phyloP scores from a whole-genome alignment of 23 tunicate genomes.

The Corella eumyota region DNA sequence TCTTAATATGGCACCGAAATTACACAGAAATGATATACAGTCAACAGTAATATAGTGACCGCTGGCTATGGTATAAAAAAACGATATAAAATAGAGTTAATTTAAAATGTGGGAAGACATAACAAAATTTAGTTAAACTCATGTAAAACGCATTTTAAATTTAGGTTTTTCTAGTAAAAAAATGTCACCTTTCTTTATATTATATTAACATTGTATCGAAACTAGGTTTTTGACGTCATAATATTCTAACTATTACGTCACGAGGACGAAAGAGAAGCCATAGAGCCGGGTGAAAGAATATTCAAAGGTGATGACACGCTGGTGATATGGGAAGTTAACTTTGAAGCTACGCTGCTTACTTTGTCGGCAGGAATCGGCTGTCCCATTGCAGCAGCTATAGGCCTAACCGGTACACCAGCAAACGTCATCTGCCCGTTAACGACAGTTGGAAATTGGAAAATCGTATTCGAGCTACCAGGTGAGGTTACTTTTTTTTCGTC shows the following conservation, averaged over 20 bases:
- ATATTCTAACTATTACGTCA: constrained; percentile 4
- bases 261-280: constrained; percentile 34
- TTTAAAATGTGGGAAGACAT: too few species aligned
- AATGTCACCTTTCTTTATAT: too few species aligned
- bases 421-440: constrained; percentile 85
- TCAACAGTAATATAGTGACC: too few species aligned
- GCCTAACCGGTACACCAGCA: constrained; percentile 85
- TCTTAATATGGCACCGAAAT: too few species aligned
- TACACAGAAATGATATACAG: too few species aligned
- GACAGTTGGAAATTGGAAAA: constrained; percentile 76
- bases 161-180: too few species aligned
- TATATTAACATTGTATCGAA: too few species aligned
- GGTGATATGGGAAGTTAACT: constrained; percentile 69
- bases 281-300: constrained; percentile 24
- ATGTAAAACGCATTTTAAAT: too few species aligned
- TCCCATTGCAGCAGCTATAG: constrained; percentile 90
- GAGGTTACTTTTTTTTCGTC: neutral
- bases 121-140: too few species aligned
- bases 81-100: too few species aligned
- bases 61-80: too few species aligned
- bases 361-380: constrained; percentile 84
- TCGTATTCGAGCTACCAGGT: constrained; percentile 4
- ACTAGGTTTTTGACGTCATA: too few species aligned
- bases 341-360: constrained; percentile 76
- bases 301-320: constrained; percentile 40